Evolutionary conservation across 2,888 invertebrate species (phyloP).

Genomic region (Megaustenia siamemsis): DNA sequence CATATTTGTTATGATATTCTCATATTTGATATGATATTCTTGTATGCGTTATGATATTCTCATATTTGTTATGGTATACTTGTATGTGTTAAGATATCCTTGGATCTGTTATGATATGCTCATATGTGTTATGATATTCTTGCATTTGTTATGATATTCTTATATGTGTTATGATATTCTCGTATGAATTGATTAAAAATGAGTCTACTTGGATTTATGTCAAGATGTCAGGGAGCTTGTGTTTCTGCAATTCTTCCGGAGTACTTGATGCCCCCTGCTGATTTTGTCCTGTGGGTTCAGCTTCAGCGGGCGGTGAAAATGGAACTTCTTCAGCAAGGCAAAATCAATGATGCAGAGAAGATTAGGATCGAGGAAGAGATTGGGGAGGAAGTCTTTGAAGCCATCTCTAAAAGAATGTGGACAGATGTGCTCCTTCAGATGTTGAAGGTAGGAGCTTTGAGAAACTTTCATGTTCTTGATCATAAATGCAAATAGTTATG

Average conservation of each 20-base stretch:
- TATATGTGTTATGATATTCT: not conserved
- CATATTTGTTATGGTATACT: too few relatives aligned
- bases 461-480: too few relatives aligned
- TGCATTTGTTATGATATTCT: not conserved
- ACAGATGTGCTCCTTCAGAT: slow-evolving; percentile 79
- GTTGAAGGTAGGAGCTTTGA: slow-evolving; percentile 71
- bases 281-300: slow-evolving; percentile 77
- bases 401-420: slow-evolving; percentile 79
- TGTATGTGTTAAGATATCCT: too few relatives aligned
- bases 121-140: not conserved
- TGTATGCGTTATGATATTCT: too few relatives aligned
- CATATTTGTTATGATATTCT: too few relatives aligned
- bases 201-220: not conserved
- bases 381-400: slow-evolving; percentile 78
- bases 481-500: too few relatives aligned
- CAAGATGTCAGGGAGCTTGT: slow-evolving; percentile 79
- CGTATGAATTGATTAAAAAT: not conserved
- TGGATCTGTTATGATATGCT: not conserved
- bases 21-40: too few relatives aligned
- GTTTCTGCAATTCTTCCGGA: slow-evolving; percentile 79
- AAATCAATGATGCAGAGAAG: slow-evolving; percentile 62
- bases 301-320: slow-evolving; percentile 71
- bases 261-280: slow-evolving; percentile 78
- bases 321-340: slow-evolving; percentile 65
- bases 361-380: slow-evolving; percentile 69